Conservation (phyloP, 2,113 vertebrate species). For the Cyanoderma ruficeps region DNA sequence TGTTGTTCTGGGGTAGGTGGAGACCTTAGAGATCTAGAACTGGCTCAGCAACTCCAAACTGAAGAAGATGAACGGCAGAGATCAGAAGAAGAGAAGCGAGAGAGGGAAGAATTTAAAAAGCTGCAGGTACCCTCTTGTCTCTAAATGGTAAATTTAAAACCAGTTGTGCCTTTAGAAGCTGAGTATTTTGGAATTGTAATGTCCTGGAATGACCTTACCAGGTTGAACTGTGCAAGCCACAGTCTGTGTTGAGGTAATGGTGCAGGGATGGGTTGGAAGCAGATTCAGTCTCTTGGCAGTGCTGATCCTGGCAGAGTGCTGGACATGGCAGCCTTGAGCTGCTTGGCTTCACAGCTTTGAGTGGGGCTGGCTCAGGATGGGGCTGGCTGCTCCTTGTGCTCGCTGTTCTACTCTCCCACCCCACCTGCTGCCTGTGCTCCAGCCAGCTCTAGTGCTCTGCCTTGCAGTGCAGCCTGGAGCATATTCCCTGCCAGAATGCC, state of each 20-base stretch:
- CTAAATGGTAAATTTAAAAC: background rate
- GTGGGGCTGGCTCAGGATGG: background rate
- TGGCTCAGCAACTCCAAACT: slow-evolving; percentile 83
- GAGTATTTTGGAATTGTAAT: background rate
- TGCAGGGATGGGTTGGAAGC: background rate
- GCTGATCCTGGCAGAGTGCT: background rate
- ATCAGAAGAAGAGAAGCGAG: slow-evolving; percentile 73
- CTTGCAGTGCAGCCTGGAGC: background rate
- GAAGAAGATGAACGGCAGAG: slow-evolving; percentile 80
- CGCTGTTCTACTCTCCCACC: background rate
- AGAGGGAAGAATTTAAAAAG: slow-evolving; percentile 85
- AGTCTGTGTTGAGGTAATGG: background rate
- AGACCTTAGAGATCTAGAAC: slow-evolving; percentile 70
- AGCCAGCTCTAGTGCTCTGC: background rate
- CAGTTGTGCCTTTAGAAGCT: background rate
- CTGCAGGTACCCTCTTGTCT: slow-evolving; percentile 79
- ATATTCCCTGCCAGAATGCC: background rate
- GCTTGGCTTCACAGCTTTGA: background rate
- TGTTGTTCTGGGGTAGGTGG: slow-evolving; percentile 23
- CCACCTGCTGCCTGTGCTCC: background rate
- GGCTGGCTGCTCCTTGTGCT: background rate
- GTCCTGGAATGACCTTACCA: background rate
- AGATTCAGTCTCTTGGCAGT: background rate
- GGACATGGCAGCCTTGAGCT: background rate
- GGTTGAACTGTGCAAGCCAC: background rate